Base-by-base conservation (phyloP, 2,113 vertebrate species). In the Elephas maximus region DNA sequence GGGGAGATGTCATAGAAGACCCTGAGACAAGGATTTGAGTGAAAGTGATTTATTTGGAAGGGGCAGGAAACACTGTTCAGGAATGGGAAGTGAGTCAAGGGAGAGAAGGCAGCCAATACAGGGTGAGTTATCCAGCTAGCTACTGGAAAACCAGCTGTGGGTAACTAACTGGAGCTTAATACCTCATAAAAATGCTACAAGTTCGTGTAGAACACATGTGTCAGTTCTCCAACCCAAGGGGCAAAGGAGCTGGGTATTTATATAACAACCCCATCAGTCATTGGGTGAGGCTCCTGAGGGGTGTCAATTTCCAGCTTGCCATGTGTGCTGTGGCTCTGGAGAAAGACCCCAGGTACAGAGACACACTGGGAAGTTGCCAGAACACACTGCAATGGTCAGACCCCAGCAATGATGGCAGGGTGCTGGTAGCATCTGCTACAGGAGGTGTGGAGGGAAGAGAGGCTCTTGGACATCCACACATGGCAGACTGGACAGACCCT, bases 401-500 rank as follows among this genome's bases (percentile, higher is more conserved):
- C 17, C 7, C 37, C 5, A 14, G 11, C 0, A 20, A 69, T 20
- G 33, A 30, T 48, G 15, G n/a, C 0, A 0, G 44, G 12, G 14
- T n/a, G 10, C 15, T 30, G 15, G 20, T 4, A 33, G 17, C 37
- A 57, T 11, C 62, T 28, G 44, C 44, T 12, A 7, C 26, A 1
- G 45, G 23, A 30, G 18, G 21, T 1, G 4, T 1, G 0, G 44
- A 15, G 69, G 8, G 33, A 63, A 8, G 26, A 41, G 41, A 80
- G 44, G 17, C n/a, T 57, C 65, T 73, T 65, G 28, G 53, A 51
- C 23, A 14, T 18, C 51, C 17, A 17, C 12, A 12, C 8, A 12
- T 2, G 30, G 48, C 20, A 44, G 14, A 24, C 8, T 17, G 20
- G 8, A 67, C 1, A 45, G 7, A 5, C 21, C 26, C 26, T 8